Evolutionary conservation across 2,888 invertebrate species (phyloP).

Genomic region (Callyntrura sp.): DNA sequence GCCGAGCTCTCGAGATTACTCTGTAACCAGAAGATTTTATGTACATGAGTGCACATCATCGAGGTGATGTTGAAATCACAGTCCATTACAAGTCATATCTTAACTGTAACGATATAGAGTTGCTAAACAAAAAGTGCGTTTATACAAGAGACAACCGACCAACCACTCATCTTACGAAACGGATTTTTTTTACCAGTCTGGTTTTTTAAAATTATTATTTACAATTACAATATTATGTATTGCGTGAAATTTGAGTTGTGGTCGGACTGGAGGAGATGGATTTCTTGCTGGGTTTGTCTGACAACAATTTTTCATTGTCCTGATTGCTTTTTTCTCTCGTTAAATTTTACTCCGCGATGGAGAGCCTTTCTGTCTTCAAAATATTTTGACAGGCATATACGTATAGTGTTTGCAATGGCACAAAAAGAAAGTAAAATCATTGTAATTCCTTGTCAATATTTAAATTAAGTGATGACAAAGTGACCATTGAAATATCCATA

Average conservation of each 20-base stretch:
- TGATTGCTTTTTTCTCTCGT: slow-evolving; percentile 54
- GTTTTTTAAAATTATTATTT: slow-evolving; percentile 3
- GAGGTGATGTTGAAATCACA: slow-evolving; percentile 41
- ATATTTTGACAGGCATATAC: slow-evolving; percentile 66
- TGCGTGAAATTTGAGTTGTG: slow-evolving; percentile 48
- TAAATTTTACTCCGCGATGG: neutral
- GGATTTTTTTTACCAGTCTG: slow-evolving; percentile 38
- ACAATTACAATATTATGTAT: neutral
- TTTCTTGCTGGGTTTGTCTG: slow-evolving; percentile 34
- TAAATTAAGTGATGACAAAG: slow-evolving; percentile 29
- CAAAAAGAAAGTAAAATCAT: slow-evolving; percentile 4
- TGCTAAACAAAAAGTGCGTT: too few species aligned
- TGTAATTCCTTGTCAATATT: slow-evolving; percentile 38
- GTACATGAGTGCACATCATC: neutral
- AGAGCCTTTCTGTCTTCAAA: neutral
- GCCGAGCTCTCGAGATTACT: slow-evolving; percentile 17
- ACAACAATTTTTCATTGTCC: slow-evolving; percentile 61
- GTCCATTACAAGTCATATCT: slow-evolving; percentile 38
- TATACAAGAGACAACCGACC: too few species aligned
- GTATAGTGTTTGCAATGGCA: neutral
- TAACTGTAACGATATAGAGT: slow-evolving; percentile 26
- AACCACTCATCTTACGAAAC: slow-evolving; percentile 14
- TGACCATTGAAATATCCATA: too few species aligned
- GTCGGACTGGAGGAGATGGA: slow-evolving; percentile 22
- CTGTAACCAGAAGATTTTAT: slow-evolving; percentile 25